A percentile compares a stretch with the other conserved stretches of the same genome.
These are phyloP conservation scores for Bubo scandiacus DNA, from an alignment of 2,113 vertebrate species.

Conservation along the genomic window DNA sequence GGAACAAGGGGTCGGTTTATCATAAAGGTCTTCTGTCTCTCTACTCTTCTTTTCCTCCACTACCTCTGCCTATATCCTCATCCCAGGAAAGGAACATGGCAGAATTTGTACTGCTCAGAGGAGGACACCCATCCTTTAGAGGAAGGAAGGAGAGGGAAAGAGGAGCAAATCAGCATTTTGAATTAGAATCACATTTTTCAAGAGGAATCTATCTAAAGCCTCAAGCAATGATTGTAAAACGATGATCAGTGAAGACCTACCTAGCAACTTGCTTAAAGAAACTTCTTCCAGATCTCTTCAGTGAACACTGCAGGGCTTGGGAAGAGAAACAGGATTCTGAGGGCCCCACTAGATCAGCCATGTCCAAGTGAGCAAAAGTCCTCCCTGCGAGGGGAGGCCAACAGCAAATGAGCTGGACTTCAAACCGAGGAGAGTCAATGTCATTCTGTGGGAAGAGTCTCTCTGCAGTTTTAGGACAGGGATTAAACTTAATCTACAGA, in stretches of 20 bases:
- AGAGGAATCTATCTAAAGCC: neutral
- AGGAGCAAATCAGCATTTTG: neutral
- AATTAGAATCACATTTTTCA: neutral
- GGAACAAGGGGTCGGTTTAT: neutral
- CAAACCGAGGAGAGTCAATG: neutral
- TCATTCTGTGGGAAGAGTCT: neutral
- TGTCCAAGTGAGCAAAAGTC: neutral
- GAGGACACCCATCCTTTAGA: neutral
- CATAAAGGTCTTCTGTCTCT: neutral
- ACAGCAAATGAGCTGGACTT: neutral
- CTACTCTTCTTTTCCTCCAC: neutral
- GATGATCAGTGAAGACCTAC: neutral
- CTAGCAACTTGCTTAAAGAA: neutral
- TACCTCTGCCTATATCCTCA: neutral
- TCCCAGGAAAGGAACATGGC: neutral
- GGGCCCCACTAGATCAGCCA: neutral
- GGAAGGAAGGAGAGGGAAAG: neutral
- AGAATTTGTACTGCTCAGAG: neutral
- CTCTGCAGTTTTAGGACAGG: neutral
- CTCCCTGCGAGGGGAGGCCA: neutral
- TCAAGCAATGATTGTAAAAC: neutral
- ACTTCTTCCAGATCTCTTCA: neutral
- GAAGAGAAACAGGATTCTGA: neutral
- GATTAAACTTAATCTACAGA: neutral
- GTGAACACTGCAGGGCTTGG: neutral